A percentile compares a stretch with the other conserved stretches of the same genome.
phyloP scores from a whole-genome alignment of 2,888 invertebrate species.

The Limenitis camilla region DNA sequence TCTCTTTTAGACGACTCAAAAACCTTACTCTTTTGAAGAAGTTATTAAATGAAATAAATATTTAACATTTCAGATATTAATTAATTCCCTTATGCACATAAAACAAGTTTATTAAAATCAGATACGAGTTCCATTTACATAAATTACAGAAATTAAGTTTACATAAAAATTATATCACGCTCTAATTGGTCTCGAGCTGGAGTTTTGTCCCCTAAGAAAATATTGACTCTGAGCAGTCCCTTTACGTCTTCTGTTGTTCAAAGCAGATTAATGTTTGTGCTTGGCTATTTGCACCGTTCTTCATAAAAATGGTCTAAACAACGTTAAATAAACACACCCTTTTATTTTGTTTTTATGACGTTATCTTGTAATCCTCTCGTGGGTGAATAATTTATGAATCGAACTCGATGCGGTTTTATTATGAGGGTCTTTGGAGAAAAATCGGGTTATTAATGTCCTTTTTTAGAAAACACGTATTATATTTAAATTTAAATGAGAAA shows the following conservation, averaged over 20 bases:
- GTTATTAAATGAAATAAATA: too few relatives aligned
- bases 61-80: too few relatives aligned
- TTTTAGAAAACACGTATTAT: neutral
- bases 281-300: constrained; percentile 64
- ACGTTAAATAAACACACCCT: constrained; percentile 48
- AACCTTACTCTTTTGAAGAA: too few relatives aligned
- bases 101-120: constrained; percentile 16
- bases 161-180: constrained; percentile 68
- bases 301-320: constrained; percentile 71
- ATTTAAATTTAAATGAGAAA: too few relatives aligned
- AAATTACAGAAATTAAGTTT: constrained; percentile 61
- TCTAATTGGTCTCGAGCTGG: constrained; percentile 62
- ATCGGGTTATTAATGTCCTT: neutral
- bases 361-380: constrained; percentile 48
- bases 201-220: constrained; percentile 67
- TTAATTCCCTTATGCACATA: neutral
- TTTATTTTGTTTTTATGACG: constrained; percentile 50
- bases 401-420: constrained; percentile 9
- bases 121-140: constrained; percentile 22
- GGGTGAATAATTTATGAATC: constrained; percentile 28
- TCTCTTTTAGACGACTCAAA: too few relatives aligned
- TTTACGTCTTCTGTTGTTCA: constrained; percentile 70
- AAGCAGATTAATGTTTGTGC: constrained; percentile 73
- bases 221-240: constrained; percentile 59
- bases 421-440: constrained; percentile 3